A percentile compares a stretch with the other conserved stretches of the same genome.
phyloP scores from a whole-genome alignment of 2,888 invertebrate genomes.

The Catocala fraxini region DNA sequence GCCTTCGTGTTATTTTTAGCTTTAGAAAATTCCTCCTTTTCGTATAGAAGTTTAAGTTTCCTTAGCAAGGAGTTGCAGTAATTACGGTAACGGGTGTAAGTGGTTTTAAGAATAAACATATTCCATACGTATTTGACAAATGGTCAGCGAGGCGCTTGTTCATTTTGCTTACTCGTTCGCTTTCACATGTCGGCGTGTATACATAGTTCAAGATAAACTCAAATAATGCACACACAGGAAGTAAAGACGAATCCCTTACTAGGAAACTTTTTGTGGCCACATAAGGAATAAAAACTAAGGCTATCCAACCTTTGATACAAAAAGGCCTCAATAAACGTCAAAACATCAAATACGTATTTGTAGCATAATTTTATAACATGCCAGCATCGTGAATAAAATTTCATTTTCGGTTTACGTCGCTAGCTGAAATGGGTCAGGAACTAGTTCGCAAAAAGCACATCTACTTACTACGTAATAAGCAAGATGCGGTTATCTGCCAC shows the following conservation, averaged over 20 bases:
- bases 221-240: too few species aligned
- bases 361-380: constrained; percentile 34
- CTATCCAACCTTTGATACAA: constrained; percentile 15
- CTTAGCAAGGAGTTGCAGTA: too few species aligned
- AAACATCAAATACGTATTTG: constrained; percentile 29
- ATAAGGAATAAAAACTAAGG: neutral
- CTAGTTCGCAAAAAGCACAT: constrained; percentile 44
- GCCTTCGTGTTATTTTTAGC: too few species aligned
- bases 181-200: too few species aligned
- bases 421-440: constrained; percentile 50
- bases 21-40: too few species aligned
- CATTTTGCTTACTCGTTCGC: too few species aligned
- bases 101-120: too few species aligned
- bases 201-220: too few species aligned
- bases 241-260: too few species aligned
- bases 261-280: too few species aligned
- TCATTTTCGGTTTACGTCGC: constrained; percentile 47
- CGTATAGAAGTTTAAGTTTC: too few species aligned
- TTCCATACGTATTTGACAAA: neutral
- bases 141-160: neutral
- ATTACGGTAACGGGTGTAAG: too few species aligned
- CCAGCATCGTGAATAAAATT: constrained; percentile 35
- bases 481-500: constrained; percentile 34
- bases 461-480: constrained; percentile 45
- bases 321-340: constrained; percentile 33